Evolutionary conservation across 1,140 invertebrate genomes (phyloP).

Genomic region (Hydropsyche tenuis): DNA sequence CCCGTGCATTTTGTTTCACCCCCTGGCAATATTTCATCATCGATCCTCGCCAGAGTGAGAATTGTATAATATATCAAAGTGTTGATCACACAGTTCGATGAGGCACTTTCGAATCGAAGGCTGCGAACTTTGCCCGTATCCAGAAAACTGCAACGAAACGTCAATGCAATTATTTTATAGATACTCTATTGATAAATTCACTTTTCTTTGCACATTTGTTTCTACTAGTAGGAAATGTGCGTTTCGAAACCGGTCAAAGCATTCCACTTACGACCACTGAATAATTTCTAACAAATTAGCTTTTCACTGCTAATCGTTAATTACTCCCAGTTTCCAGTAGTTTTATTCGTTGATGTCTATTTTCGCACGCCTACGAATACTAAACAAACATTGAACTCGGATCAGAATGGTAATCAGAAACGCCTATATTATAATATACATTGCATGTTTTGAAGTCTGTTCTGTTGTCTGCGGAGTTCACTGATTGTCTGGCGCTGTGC

Average conservation of each 20-base stretch:
- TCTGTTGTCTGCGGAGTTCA: background rate
- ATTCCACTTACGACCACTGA: conserved; percentile 25
- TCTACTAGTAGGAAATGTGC: background rate
- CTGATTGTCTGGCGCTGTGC: background rate
- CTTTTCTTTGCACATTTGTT: background rate
- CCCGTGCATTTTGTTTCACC: conserved; percentile 9
- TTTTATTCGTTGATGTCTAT: background rate
- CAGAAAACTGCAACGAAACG: no score
- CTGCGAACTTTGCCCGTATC: no score
- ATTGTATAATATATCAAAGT: background rate
- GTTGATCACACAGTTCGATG: background rate
- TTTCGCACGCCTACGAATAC: conserved; percentile 10
- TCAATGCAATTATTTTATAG: no score
- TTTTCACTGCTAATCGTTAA: conserved; percentile 40
- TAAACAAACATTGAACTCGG: background rate
- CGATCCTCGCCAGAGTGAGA: background rate
- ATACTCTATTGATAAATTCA: background rate
- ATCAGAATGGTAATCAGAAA: background rate
- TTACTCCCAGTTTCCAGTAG: conserved; percentile 25
- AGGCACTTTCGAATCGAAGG: no score
- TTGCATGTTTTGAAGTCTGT: background rate
- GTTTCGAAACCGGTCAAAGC: background rate
- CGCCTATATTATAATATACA: background rate
- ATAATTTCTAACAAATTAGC: conserved; percentile 43
- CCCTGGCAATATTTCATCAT: conserved; percentile 13